Evolutionary conservation across 2,888 invertebrate genomes (phyloP).

Genomic region (Epinotia demarniana): DNA sequence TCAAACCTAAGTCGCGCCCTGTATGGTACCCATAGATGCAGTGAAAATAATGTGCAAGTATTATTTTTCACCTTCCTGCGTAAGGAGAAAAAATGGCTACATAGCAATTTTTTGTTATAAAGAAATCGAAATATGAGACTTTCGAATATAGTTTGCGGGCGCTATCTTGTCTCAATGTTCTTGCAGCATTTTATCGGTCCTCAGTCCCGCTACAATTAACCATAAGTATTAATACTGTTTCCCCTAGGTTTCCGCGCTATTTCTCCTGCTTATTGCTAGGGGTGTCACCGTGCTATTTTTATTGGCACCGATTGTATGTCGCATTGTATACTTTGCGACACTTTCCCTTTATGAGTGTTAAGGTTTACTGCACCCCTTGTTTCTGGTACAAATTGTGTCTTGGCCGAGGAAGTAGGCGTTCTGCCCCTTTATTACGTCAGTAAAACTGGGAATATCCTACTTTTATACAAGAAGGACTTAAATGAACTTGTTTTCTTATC

Average conservation of each 20-base stretch:
- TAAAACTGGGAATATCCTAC: slow-evolving; percentile 31
- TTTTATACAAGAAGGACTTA: slow-evolving; percentile 4
- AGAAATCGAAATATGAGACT: not conserved
- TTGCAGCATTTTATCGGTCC: slow-evolving; percentile 64
- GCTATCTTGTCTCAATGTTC: not conserved
- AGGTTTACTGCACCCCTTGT: slow-evolving; percentile 64
- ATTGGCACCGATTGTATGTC: slow-evolving; percentile 81
- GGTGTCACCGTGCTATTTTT: slow-evolving; percentile 76
- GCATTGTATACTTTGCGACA: slow-evolving; percentile 73
- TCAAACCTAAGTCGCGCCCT: too few species aligned
- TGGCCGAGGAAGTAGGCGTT: slow-evolving; percentile 6
- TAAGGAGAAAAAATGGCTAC: too few species aligned
- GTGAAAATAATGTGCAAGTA: too few species aligned
- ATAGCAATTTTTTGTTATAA: too few species aligned
- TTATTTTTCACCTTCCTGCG: too few species aligned
- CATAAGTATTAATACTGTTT: slow-evolving; percentile 83
- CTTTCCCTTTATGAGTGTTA: slow-evolving; percentile 80
- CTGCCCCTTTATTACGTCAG: slow-evolving; percentile 42
- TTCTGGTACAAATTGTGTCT: slow-evolving; percentile 52
- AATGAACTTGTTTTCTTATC: not conserved
- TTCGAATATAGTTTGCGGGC: not conserved
- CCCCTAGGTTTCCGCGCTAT: slow-evolving; percentile 81
- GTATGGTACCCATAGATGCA: too few species aligned
- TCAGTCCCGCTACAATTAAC: slow-evolving; percentile 76
- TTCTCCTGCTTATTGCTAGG: slow-evolving; percentile 80